Percentiles rank a stretch among this genome's conserved stretches.
These are phyloP conservation scores for Lasaia peninsularis DNA, from an alignment of 1,140 invertebrate genomes.

Conservation along the genomic window DNA sequence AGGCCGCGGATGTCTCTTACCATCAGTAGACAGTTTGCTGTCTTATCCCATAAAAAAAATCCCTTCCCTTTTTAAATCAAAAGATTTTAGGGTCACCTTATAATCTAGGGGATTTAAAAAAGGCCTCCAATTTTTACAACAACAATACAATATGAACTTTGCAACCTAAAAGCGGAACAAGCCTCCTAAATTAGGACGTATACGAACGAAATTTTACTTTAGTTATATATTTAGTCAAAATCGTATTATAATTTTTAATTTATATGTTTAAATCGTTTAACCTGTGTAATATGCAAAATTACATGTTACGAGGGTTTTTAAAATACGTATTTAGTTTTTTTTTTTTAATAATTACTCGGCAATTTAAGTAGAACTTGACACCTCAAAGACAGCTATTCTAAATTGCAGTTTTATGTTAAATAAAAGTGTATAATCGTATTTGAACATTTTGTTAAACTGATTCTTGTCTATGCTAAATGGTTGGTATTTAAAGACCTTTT, in stretches of 20 bases:
- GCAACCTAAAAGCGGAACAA: too few species aligned
- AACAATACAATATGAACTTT: too few species aligned
- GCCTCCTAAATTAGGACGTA: too few species aligned
- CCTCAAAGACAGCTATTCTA: not conserved
- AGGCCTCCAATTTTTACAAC: too few species aligned
- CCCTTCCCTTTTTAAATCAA: too few species aligned
- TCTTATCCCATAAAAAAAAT: too few species aligned
- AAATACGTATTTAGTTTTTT: conserved; percentile 7
- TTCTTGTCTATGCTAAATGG: conserved; percentile 10
- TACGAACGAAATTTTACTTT: too few species aligned
- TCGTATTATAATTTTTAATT: not conserved
- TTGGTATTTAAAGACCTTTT: not conserved
- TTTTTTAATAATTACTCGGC: not conserved
- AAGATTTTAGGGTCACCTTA: too few species aligned
- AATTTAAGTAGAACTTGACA: conserved; percentile 1
- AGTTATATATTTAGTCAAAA: too few species aligned
- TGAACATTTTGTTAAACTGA: not conserved
- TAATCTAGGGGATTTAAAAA: too few species aligned
- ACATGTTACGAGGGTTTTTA: not conserved
- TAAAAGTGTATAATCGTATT: not conserved
- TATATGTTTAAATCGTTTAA: not conserved
- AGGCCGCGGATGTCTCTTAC: too few species aligned
- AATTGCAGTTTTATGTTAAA: conserved; percentile 3
- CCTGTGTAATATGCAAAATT: not conserved
- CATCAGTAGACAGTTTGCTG: too few species aligned